Percentiles rank a stretch among this genome's conserved stretches.
These are phyloP conservation scores for Hippocampus abdominalis DNA, from an alignment of 2,113 vertebrate genomes.

Conservation along the genomic window DNA sequence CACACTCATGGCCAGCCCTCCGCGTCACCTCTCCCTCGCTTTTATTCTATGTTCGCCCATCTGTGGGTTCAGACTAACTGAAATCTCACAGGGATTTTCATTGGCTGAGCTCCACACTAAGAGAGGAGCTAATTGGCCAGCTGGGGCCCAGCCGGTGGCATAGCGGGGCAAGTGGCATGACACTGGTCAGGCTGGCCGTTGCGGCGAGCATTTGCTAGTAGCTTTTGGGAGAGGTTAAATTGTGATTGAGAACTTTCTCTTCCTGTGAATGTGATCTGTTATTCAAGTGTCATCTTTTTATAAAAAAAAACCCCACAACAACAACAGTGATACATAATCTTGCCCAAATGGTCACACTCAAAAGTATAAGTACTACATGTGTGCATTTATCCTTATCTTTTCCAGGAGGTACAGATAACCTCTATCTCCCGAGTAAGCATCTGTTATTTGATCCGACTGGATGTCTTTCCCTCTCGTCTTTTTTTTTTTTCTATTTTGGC, in stretches of 20 bases:
- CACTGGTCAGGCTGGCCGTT: conserved; percentile 59
- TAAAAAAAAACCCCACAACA: too few relatives aligned
- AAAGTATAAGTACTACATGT: conserved; percentile 9
- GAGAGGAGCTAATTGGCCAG: conserved; percentile 72
- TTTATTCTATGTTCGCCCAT: conserved; percentile 59
- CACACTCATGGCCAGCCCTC: conserved; percentile 21
- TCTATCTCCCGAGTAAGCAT: neutral
- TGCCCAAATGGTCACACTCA: neutral
- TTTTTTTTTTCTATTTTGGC: neutral
- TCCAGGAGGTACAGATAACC: neutral
- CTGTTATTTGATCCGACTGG: neutral
- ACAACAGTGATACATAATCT: neutral
- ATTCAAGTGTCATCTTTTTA: neutral
- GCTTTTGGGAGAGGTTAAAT: conserved; percentile 32
- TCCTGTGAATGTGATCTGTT: conserved; percentile 6
- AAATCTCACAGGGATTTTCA: conserved; percentile 63
- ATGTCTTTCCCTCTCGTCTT: neutral
- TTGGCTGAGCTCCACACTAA: conserved; percentile 64
- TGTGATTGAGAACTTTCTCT: conserved; percentile 23
- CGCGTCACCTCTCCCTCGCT: conserved; percentile 11
- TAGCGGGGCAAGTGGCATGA: conserved; percentile 63
- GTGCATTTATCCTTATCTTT: neutral
- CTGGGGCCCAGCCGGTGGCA: conserved; percentile 66
- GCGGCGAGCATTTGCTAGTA: conserved; percentile 30
- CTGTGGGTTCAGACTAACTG: conserved; percentile 69